These are phyloP conservation scores for Paramacrobiotus metropolitanus DNA, from an alignment of 1,140 invertebrate genomes.

Conservation along the genomic window DNA sequence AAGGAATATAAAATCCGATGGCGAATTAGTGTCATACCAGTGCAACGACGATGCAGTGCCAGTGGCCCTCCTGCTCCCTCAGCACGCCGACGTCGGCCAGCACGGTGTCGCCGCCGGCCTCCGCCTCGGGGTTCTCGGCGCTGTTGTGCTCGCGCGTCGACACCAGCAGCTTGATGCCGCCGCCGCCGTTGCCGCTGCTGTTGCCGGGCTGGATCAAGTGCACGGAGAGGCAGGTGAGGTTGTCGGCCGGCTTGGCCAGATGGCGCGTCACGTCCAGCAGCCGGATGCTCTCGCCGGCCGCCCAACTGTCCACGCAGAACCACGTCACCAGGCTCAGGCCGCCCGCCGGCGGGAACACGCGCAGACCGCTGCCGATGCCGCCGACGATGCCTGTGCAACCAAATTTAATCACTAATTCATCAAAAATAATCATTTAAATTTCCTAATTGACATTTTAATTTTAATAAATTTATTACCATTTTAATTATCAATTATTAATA, in stretches of 20 bases:
- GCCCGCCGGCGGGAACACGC: background rate
- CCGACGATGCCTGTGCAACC: too few relatives aligned
- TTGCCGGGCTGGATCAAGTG: constrained; percentile 7
- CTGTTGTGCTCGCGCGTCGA: constrained; percentile 15
- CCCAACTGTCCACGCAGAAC: constrained; percentile 10
- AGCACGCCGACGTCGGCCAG: constrained; percentile 72
- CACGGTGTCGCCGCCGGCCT: constrained; percentile 21
- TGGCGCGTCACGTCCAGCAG: constrained; percentile 6
- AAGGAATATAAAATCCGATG: too few relatives aligned
- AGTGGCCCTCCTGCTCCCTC: background rate
- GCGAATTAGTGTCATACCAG: too few relatives aligned
- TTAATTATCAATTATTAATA: too few relatives aligned
- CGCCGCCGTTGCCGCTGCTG: too few relatives aligned
- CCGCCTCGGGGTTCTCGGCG: constrained; percentile 14
- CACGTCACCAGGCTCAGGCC: background rate
- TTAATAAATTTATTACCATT: too few relatives aligned
- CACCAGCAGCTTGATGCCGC: constrained; percentile 10
- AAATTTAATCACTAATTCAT: too few relatives aligned
- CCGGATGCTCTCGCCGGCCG: constrained; percentile 10
- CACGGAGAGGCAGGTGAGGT: constrained; percentile 12
- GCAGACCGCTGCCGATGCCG: constrained; percentile 54
- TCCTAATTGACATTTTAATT: too few relatives aligned
- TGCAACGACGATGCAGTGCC: background rate
- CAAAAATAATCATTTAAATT: too few relatives aligned
- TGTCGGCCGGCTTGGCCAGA: background rate